phyloP scores from a whole-genome alignment of 2,888 invertebrate genomes.

The Magallana nippona region DNA sequence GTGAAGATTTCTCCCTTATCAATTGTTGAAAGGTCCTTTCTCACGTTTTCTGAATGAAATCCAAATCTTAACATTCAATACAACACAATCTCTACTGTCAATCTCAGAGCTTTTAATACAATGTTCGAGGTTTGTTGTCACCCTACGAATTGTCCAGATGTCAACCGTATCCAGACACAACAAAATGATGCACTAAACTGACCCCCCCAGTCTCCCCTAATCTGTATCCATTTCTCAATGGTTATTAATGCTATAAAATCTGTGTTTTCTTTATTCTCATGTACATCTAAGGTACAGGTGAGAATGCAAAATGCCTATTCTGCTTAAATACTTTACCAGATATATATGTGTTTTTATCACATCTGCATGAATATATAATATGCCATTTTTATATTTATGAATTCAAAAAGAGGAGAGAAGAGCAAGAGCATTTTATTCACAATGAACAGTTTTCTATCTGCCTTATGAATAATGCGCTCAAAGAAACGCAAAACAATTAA shows the following conservation, averaged over 20 bases:
- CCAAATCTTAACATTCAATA: constrained; percentile 11
- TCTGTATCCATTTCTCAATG: background rate
- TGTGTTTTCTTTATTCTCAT: too few relatives aligned
- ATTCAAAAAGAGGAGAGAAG: too few relatives aligned
- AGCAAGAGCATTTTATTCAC: too few relatives aligned
- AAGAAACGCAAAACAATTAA: too few relatives aligned
- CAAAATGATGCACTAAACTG: constrained; percentile 12
- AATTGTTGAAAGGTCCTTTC: background rate
- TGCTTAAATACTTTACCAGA: too few relatives aligned
- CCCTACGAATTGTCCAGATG: constrained; percentile 3
- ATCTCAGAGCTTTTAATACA: constrained; percentile 6
- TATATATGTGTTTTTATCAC: background rate
- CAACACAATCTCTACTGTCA: constrained; percentile 14
- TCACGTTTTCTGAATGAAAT: constrained; percentile 31
- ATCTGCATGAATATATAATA: background rate
- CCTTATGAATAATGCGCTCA: too few relatives aligned
- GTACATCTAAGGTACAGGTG: too few relatives aligned
- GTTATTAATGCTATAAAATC: background rate
- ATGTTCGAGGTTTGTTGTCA: background rate
- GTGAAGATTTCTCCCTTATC: background rate
- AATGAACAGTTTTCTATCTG: too few relatives aligned
- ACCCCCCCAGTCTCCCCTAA: background rate
- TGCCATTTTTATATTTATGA: too few relatives aligned
- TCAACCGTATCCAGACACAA: background rate
- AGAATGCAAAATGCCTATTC: too few relatives aligned